Base-by-base conservation (phyloP, 2,113 vertebrate genomes). In the Murina feae region DNA sequence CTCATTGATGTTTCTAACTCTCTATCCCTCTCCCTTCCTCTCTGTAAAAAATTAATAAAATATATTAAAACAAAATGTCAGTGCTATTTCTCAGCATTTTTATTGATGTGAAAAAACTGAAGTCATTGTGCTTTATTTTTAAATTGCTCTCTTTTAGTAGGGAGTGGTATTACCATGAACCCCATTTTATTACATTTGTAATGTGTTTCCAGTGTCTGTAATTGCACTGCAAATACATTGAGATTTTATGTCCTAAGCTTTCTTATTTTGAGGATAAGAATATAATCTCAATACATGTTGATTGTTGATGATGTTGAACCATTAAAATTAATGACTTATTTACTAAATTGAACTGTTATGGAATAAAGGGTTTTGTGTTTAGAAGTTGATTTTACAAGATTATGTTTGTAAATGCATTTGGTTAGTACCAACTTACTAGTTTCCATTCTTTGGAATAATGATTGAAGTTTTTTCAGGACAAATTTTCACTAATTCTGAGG, bases 321-420 rank as follows among this genome's bases (percentile, higher is more conserved):
- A 66, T 75, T 83, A 69, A 94, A 83, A 89, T 85, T 51, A 91
- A 75, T 78, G 42, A n/a, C 30, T 53, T 86, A 79, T 72, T 96
- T 96, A 68, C 58, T 74, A 53, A 78, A 51, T 83, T 63, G 30
- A 84, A 60, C 93, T 75, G 69, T 81, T 55, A 65, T 53, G 58
- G 37, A 47, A 80, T 83, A 39, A 58, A 90, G 30, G 25, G 18
- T 71, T 90, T 68, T 81, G 17, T 39, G 68, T 88, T 79, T 86
- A 10, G n/a, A 49, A 37, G 84, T 30, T 25, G 20, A 79, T 82
- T 94, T 93, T 88, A 65, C 2, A 74, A 69, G 17, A 76, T 72
- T 89, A 74, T 53, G 2, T 9, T 18, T 47, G 11, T 66, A 78
- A 84, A 69, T 89, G n/a, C 9, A 39, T 63, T 92, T 80, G 84